Evolutionary conservation across 2,888 invertebrate species (phyloP), one percentile per base, ranked within the genome.

Genomic region (Tachystola acroxantha): DNA sequence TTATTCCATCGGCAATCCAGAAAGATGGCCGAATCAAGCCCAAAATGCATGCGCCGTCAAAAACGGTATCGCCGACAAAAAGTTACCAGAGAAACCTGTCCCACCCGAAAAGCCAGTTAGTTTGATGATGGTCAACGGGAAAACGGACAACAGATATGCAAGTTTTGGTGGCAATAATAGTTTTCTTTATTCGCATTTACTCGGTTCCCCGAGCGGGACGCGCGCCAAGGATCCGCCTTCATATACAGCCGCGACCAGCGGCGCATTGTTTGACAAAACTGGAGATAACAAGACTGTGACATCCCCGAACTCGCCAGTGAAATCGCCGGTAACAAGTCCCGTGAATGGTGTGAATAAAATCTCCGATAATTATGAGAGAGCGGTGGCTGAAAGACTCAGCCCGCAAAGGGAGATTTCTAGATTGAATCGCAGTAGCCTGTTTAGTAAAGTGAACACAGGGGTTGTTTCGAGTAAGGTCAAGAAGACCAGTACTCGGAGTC

Each of bases 31-130:
- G 28, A 57, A 51, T 35, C 61, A 51, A 40, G 28, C 44, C n/a
- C 44, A 64, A 39, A 50, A 39, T 40, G 45, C 45, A 9, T 10
- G 40, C 5, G 27, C 43, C 27, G 26, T 45, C 22, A 81, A 71
- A 41, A 79, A 78, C 41, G 69, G 71, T 10, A 43, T 62, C n/a
- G 37, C 64, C 13, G 82, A 82, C 22, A 72, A 70, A 50, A 82
- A 75, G 41, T 49, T 64, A 0, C 56, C 64, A 9, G 85, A 86
- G 35, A 86, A 87, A 50, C 87, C 88, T 0, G 58, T 85, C 1
- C 85, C 85, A 0, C 87, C 85, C 1, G 87, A 86, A 36, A 87
- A 87, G 42, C 86, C 87, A 0, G 82, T 87, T 40, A 87, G 81
- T 44, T 50, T 87, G 9, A 76, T 81, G 77, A 85, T 85, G 81